Evolutionary conservation across 2,113 vertebrate species (phyloP).

Genomic region (Ceyx cyanopectus): DNA sequence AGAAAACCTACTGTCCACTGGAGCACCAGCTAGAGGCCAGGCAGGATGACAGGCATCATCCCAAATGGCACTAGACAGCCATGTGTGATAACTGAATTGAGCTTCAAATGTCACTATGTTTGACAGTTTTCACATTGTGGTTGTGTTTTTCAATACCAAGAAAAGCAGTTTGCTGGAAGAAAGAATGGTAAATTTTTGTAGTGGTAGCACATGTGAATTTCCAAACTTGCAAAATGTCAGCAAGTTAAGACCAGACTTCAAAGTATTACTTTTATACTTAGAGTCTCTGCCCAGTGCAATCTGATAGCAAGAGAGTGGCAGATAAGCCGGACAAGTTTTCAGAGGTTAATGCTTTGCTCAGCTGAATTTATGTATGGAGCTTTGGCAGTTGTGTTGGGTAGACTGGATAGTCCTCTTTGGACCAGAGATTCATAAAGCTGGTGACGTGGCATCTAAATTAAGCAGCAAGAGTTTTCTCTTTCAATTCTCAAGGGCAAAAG

Average conservation of each 20-base stretch:
- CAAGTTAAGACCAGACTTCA: not conserved
- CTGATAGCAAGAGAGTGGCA: not conserved
- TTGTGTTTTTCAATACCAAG: not conserved
- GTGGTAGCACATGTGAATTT: not conserved
- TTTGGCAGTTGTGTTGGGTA: not conserved
- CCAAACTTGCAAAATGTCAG: not conserved
- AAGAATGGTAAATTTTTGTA: not conserved
- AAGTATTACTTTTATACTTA: not conserved
- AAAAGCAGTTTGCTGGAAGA: not conserved
- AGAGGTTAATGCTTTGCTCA: not conserved
- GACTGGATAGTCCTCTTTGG: not conserved
- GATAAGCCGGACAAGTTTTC: not conserved
- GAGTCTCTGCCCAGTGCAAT: not conserved
- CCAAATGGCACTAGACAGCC: not conserved
- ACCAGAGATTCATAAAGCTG: not conserved
- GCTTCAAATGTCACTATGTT: not conserved
- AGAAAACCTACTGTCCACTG: not conserved
- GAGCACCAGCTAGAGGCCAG: not conserved
- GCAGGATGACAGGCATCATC: not conserved
- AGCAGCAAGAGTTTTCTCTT: not conserved
- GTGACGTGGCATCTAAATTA: conserved; percentile 11
- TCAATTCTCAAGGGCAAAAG: not conserved
- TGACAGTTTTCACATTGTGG: not conserved
- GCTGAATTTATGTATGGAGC: not conserved
- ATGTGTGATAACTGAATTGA: not conserved